Percentiles rank a stretch among this genome's conserved stretches.
phyloP scores from a whole-genome alignment of 2,797 vertebrate species.

The Benthosema pterotum region DNA sequence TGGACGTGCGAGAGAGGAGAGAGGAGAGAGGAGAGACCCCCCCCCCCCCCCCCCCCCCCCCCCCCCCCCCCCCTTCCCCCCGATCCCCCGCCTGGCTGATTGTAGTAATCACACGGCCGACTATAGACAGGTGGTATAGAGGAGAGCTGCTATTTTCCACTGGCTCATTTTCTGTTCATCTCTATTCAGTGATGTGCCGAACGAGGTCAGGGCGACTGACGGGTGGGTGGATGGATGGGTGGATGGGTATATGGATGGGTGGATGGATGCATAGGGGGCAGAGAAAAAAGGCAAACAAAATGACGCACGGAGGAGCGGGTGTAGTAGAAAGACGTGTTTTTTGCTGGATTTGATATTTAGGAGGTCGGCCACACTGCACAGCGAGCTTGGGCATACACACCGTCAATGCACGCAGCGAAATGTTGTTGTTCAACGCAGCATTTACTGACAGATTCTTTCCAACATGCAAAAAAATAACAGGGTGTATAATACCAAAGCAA shows the following conservation, averaged over 20 bases:
- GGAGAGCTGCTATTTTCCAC: constrained; percentile 55
- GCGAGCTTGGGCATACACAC: no score
- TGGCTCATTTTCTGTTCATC: constrained; percentile 14
- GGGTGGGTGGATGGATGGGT: background rate
- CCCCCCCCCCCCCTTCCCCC: no score
- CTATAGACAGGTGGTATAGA: constrained; percentile 26
- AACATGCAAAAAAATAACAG: no score
- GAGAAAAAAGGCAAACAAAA: background rate
- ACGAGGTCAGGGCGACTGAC: constrained; percentile 10
- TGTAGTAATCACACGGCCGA: constrained; percentile 62
- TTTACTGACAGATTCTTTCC: no score
- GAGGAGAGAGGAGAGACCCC: no score
- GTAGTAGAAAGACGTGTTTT: background rate
- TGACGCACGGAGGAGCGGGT: background rate
- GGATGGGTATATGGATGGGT: background rate
- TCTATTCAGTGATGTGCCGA: background rate
- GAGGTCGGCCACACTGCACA: no score
- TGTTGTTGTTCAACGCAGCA: no score
- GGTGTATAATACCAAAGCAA: no score
- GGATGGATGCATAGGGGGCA: background rate
- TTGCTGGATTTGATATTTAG: no score
- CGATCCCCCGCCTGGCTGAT: constrained; percentile 47
- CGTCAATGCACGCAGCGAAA: no score
- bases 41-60: no score
- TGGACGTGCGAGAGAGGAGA: no score